Evolutionary conservation across 2,888 invertebrate species (phyloP).

Genomic region (Meandrusa payeni): DNA sequence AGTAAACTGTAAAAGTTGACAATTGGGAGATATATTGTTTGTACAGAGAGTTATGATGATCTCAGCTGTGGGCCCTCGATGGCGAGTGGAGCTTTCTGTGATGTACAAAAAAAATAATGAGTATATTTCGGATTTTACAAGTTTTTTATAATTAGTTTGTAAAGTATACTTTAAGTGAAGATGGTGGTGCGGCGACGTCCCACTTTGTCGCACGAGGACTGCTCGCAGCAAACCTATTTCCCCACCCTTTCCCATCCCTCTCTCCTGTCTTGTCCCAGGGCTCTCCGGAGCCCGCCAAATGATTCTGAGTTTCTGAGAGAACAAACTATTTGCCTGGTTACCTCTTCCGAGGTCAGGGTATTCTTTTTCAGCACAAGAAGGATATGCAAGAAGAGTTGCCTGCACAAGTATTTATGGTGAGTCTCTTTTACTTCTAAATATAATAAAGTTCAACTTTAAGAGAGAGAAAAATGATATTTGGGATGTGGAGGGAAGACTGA

Average conservation of each 20-base stretch:
- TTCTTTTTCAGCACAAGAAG: conserved; percentile 26
- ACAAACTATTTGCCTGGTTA: conserved; percentile 27
- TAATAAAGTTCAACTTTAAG: too few species aligned
- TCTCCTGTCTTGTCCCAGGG: conserved; percentile 45
- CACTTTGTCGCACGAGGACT: conserved; percentile 46
- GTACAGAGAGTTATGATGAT: conserved; percentile 74
- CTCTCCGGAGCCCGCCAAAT: conserved; percentile 38
- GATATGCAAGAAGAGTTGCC: too few species aligned
- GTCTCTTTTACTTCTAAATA: too few species aligned
- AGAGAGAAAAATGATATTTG: too few species aligned
- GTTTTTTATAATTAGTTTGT: conserved; percentile 80
- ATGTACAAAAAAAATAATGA: conserved; percentile 75
- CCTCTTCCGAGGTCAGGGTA: conserved; percentile 24
- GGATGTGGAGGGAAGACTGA: too few species aligned
- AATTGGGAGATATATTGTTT: conserved; percentile 74
- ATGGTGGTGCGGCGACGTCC: conserved; percentile 46
- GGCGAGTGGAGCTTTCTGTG: conserved; percentile 65
- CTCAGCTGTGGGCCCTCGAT: conserved; percentile 68
- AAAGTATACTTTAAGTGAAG: conserved; percentile 76
- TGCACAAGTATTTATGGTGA: too few species aligned
- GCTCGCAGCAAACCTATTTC: conserved; percentile 56
- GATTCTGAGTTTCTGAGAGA: conserved; percentile 31
- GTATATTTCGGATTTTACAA: conserved; percentile 80
- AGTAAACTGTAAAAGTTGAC: conserved; percentile 59
- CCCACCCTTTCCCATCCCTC: conserved; percentile 34